Evolutionary conservation across 2,113 vertebrate species (phyloP), one percentile per base, ranked within the genome.

Genomic region (Dolichotis patagonum): DNA sequence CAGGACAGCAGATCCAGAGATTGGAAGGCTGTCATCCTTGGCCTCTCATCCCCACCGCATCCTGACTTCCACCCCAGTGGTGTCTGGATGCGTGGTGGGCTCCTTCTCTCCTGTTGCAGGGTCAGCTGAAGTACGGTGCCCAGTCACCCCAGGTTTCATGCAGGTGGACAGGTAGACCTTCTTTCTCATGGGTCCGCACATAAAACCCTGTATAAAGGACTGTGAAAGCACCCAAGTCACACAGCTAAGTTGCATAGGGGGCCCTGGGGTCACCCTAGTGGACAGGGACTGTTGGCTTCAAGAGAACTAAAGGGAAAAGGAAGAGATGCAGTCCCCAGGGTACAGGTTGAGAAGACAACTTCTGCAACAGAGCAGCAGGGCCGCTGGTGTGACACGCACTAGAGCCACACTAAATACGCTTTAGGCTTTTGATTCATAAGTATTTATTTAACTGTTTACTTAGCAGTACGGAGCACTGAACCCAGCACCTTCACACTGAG

Each of bases 11-110:
- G 41, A 56, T 49, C 28, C 62, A 49, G 71, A 13, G 10, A 8
- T 2, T 54, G 5, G 16, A 65, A 81, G 52, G 1, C 2, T 24
- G 6, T 20, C 54, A 2, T 85, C 14, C 2, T 60, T 8, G 3
- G 52, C 58, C 11, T 38, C 30, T 49, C 35, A 30, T 41, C 52
- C 35, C 38, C 49, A 20, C 56, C 19, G 19, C 19, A 20, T 17
- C 7, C 28, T 32, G 16, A 7, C 3, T 35, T 38, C 22, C 46
- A 3, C 5, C 4, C 12, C 10, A 2, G 19, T 63, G 20, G n/a
- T 43, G 75, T 38, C 54, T 22, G 12, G 24, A n/a, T 41, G 12
- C 62, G n/a, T 3, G 17, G 8, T 1, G 32, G 41, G 5, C n/a
- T 52, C 62, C 0, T 73, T 80, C 52, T 62, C 35, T 62, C 38